Base-by-base conservation (phyloP, 2,797 vertebrate species). In the Melanotaenia trifasciata region DNA sequence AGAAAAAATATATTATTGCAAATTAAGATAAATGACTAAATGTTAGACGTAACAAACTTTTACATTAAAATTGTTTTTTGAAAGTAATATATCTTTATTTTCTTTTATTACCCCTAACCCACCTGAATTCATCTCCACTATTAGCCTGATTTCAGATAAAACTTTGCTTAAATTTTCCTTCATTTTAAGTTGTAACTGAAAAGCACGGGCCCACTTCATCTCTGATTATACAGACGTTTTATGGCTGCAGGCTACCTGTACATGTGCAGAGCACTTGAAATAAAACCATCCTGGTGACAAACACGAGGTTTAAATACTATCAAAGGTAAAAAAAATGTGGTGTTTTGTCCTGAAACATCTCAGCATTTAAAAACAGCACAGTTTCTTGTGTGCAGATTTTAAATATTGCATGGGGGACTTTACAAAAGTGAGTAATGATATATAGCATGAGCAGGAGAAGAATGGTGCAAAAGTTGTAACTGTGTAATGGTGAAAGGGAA, bases 401-500 rank as follows among this genome's bases (percentile, higher is more conserved):
- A 73, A 69, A 58, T 2, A 51, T 6, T 35, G 58, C 22, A 47
- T 36, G 22, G 11, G 2, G 10, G 22, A 14, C 12, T 30, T 66
- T 53, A 11, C 24, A 30, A 33, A 63, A n/a, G 1, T 12, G 4
- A 32, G 26, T 59, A 67, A 38, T 58, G 57, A n/a, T 57, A 43
- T 64, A 26, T 60, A 50, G 56, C 53, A 59, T 32, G 45, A 35
- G 60, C 68, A 58, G 10, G 32, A 18, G 5, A 32, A 53, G 50
- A 74, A 65, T 74, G 51, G 32, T 64, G 12, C 13, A 22, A 72
- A 74, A 26, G 45, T 71, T 62, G 30, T 28, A 54, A 45, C 58
- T 64, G 76, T 66, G 74, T 59, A 70, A 79, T 36, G 67, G 62
- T 80, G 78, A 75, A 68, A 76, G 54, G 43, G 40, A 75, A 66